Evolutionary conservation across 2,797 vertebrate genomes (phyloP).

Genomic region (Bradypodion pumilum): DNA sequence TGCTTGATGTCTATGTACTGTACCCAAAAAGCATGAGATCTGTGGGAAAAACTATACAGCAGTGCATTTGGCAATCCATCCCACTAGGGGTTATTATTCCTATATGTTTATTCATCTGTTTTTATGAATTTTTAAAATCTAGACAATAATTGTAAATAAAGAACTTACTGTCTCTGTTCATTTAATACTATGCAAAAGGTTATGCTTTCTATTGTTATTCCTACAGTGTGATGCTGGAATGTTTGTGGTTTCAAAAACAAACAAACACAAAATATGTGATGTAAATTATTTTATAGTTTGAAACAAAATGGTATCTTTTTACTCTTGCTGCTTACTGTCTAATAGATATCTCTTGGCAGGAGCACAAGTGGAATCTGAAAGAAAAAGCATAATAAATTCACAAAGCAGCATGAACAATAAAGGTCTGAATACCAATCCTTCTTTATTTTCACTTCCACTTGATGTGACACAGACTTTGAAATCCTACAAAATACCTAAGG

Average conservation of each 20-base stretch:
- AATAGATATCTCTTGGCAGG: constrained; percentile 84
- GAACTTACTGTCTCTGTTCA: constrained; percentile 99
- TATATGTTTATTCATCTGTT: constrained; percentile 97
- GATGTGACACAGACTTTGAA: constrained; percentile 32
- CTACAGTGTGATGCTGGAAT: constrained; percentile 91
- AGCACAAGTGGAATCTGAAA: constrained; percentile 82
- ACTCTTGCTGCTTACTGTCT: constrained; percentile 90
- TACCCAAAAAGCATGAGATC: constrained; percentile 99
- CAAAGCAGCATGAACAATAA: constrained; percentile 93
- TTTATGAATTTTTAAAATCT: constrained; percentile 99
- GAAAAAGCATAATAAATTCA: constrained; percentile 84
- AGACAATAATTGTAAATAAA: constrained; percentile 99
- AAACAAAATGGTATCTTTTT: constrained; percentile 82
- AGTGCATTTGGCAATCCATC: constrained; percentile 92
- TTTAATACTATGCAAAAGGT: constrained; percentile 99
- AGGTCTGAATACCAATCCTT: constrained; percentile 73
- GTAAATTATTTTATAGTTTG: constrained; percentile 90
- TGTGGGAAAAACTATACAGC: constrained; percentile 90
- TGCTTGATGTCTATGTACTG: constrained; percentile 92
- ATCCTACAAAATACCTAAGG: constrained; percentile 13
- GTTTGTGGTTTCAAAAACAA: constrained; percentile 86
- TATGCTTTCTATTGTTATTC: constrained; percentile 95
- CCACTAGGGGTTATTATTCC: constrained; percentile 92
- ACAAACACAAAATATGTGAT: constrained; percentile 80
- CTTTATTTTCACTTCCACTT: constrained; percentile 65